Evolutionary conservation across 2,888 invertebrate species (phyloP), one percentile per base, ranked within the genome.

Genomic region (Dryomyza anilis): DNA sequence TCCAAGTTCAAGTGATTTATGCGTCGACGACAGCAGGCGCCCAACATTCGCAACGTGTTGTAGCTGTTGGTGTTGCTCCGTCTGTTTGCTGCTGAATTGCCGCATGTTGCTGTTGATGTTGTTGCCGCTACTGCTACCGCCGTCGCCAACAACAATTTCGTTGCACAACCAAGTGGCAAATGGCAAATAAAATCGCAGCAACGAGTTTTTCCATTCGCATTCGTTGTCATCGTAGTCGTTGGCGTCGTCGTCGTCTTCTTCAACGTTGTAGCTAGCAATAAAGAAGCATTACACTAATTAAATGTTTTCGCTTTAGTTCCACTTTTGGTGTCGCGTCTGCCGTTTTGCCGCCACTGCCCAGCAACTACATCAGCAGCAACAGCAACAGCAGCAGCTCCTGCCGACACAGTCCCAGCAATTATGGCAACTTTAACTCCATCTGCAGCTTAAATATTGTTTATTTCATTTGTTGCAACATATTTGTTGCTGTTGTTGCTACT

Each of bases 1-100:
- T 53, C 61, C 43, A 53, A 61, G 61, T 53, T 61, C 61, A 53
- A 61, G 61, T 61, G 61, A 61, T 61, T 61, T 61, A 61, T 61
- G 61, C 61, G 53, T 52, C 43, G 61, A 52, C 39, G 53, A 61
- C 61, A 53, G 53, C 43, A 61, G 53, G 53, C 61, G n/a, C 27
- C 16, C 59, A 29, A 19, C 43, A 43, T 29, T 21, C 61, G 7
- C 52, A 61, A 19, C 30, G 29, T n/a, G n/a, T n/a, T n/a, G n/a
- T n/a, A n/a, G n/a, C n/a, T n/a, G n/a, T n/a, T n/a, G 16, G 19
- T 36, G 8, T 33, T 16, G 19, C 16, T 12, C 55, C 10, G 27
- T 21, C 29, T 27, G 43, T 27, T 57, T 36, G 36, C 39, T 56
- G 16, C 4, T 56, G 23, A 43, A n/a, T 57, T 23, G 36, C 23